These are phyloP conservation scores for Forpus xanthops DNA, from an alignment of 2,797 vertebrate genomes.

Conservation along the genomic window DNA sequence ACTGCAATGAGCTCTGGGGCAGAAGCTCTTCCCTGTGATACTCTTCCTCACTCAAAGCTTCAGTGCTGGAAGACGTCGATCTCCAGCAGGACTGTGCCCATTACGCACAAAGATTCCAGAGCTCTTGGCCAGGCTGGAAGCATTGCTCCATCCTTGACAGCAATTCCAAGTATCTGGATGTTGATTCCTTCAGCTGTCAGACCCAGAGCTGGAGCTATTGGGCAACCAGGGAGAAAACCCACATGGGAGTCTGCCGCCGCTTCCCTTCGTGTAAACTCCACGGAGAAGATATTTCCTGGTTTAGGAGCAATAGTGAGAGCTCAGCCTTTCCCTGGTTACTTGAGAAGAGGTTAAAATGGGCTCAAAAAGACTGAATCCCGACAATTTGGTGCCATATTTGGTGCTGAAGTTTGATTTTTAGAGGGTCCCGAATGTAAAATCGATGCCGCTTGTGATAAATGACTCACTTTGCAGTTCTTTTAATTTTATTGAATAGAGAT, in stretches of 20 bases:
- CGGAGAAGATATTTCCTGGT: background rate
- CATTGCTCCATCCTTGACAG: background rate
- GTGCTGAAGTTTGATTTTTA: background rate
- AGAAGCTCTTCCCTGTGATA: background rate
- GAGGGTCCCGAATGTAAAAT: background rate
- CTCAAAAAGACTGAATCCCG: no score
- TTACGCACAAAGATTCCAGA: accelerated
- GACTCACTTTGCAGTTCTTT: no score
- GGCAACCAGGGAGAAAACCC: background rate
- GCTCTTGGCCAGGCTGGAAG: background rate
- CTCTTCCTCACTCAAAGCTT: background rate
- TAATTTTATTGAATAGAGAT: no score
- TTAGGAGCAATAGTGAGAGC: background rate
- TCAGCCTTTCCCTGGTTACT: background rate
- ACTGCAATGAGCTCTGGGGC: background rate
- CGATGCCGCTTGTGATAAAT: background rate
- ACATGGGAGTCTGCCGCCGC: background rate
- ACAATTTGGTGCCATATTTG: background rate
- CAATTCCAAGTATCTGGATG: background rate
- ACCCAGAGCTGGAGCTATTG: accelerated
- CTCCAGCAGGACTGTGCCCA: background rate
- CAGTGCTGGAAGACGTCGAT: background rate
- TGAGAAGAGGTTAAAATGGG: background rate
- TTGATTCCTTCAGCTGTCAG: background rate
- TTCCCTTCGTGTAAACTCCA: background rate